Conservation (phyloP, 2,113 vertebrate species). For the Brevimyrus niger region DNA sequence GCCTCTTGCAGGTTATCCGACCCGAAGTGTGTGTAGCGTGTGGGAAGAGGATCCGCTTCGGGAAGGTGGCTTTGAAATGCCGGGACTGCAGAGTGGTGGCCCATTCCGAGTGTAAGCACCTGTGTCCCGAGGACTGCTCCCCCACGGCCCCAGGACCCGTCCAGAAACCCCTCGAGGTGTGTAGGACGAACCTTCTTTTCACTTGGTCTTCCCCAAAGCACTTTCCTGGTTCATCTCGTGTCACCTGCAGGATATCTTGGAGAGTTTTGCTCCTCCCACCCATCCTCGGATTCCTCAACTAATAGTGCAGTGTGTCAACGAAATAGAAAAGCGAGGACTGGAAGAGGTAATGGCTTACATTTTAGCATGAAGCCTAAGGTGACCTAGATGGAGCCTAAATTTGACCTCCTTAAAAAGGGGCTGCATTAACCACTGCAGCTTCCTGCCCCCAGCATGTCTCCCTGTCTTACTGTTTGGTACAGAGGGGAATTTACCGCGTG, state of each 20-base stretch:
- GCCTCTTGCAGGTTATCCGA: conserved; percentile 63
- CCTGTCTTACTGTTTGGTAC: conserved; percentile 5
- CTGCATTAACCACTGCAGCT: neutral
- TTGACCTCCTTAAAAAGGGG: neutral
- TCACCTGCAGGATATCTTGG: conserved; percentile 56
- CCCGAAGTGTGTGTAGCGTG: conserved; percentile 62
- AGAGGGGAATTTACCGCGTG: conserved; percentile 74
- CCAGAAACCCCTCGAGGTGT: conserved; percentile 25
- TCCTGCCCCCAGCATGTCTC: neutral
- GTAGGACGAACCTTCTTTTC: neutral
- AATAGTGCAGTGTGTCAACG: conserved; percentile 67
- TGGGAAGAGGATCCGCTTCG: conserved; percentile 70
- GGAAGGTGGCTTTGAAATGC: conserved; percentile 69
- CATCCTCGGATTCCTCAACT: conserved; percentile 60
- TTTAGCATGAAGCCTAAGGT: neutral
- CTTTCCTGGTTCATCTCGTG: neutral
- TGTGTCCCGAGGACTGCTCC: conserved; percentile 38
- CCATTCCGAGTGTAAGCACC: conserved; percentile 64
- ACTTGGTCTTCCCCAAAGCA: neutral
- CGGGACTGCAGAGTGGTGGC: conserved; percentile 59
- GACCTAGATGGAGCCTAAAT: neutral
- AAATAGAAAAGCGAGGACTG: conserved; percentile 73
- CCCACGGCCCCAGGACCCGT: neutral
- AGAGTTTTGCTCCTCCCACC: conserved; percentile 51
- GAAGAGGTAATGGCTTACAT: conserved; percentile 54